Evolutionary conservation across 2,113 vertebrate genomes (phyloP), one percentile per base, ranked within the genome.

Genomic region (Pterocles burchelli): DNA sequence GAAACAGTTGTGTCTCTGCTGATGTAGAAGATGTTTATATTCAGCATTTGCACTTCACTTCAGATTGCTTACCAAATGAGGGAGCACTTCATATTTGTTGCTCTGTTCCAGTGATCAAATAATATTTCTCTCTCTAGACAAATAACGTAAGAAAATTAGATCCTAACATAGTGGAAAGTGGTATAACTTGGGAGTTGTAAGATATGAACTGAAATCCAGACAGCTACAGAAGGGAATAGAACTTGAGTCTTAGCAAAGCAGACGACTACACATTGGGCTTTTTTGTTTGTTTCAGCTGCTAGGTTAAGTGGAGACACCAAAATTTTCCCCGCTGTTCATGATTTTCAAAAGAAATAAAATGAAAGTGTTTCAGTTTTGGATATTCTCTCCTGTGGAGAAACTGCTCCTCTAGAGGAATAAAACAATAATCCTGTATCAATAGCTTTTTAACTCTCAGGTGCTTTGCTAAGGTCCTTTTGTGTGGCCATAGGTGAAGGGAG

Each of bases 381-480:
- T 54, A 8, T 52, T 72, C 9, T 15, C 3, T 46, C 16, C 67
- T 72, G 5, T 58, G n/a, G 33, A 85, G 33, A 83, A 72, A 31
- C 10, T 54, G 25, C 0, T 82, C 28, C 36, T 13, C 10, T 71
- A n/a, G 38, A 38, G 22, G 29, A 7, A 25, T n/a, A 25, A 25
- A 26, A 43, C 66, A 58, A 34, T 12, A 54, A 36, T 36, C 11
- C 6, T 33, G 2, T 61, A 38, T 81, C 24, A 52, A 10, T 41
- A 93, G 21, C 17, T 43, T 67, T 57, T 61, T 43, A 59, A 34
- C 13, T 38, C 20, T 75, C 25, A 43, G 36, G 17, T 11, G 4
- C 15, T 58, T 36, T n/a, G 14, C 11, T 68, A 18, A 52, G 70
- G 19, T 59, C 0, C 0, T 34, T 58, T 62, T 41, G 5, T 57